Conservation (phyloP, 1,140 invertebrate species). For the Agrypnia vestita region DNA sequence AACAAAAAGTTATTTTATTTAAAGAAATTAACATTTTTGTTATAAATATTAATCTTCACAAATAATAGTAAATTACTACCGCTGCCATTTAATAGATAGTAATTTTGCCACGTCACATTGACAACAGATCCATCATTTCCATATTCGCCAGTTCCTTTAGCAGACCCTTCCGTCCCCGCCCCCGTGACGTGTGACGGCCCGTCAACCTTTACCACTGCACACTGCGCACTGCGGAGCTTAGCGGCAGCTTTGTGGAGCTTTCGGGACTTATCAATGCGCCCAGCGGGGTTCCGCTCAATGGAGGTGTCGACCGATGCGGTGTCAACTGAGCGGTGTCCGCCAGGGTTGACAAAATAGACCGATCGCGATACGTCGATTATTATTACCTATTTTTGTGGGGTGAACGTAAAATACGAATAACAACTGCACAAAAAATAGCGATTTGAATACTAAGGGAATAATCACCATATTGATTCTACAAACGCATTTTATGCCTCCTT, state of each 20-base stretch:
- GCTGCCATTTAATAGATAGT: constrained; percentile 4
- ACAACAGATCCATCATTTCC: constrained; percentile 35
- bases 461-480: too few relatives aligned
- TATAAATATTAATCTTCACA: too few relatives aligned
- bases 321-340: not conserved
- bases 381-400: not conserved
- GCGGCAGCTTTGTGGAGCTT: constrained; percentile 14
- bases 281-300: constrained; percentile 35
- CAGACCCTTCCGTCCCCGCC: constrained; percentile 6
- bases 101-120: constrained; percentile 20
- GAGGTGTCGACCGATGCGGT: constrained; percentile 36
- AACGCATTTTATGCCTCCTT: too few relatives aligned
- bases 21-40: too few relatives aligned
- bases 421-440: not conserved
- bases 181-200: constrained; percentile 1
- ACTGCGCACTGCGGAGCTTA: not conserved
- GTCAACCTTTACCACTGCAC: not conserved
- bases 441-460: not conserved
- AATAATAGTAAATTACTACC: constrained; percentile 12
- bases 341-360: constrained; percentile 2
- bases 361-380: not conserved
- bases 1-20: too few relatives aligned
- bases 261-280: constrained; percentile 39
- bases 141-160: not conserved
- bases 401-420: not conserved